Base-by-base conservation (phyloP, 1,140 invertebrate species). In the Drosophila ohnishii region DNA sequence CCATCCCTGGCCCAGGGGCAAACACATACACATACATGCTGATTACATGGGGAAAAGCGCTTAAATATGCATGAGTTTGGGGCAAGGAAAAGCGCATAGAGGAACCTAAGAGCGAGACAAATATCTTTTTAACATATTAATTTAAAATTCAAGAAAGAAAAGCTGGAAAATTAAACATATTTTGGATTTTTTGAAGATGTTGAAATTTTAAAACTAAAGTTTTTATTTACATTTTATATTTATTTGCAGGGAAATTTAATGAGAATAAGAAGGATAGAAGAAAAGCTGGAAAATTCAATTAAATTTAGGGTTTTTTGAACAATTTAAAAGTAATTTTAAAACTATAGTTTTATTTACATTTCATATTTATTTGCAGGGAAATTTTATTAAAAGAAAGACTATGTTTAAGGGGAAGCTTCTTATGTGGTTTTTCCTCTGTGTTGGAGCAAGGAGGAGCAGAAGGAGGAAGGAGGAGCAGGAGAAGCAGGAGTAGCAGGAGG, bases 21-120 rank as follows among this genome's bases (percentile, higher is more conserved):
- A 22, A 59, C 47, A n/a, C 45, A 28, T 6, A 25, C 6, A 14
- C 13, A 3, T n/a, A 22, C 44, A 71, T 71, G 69, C 57, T 72
- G 69, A 72, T 72, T 59, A 71, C 66, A 71, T 35, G 44, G 37
- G n/a, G n/a, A 30, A 71, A 70, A 30, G 28, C 35, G 67, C 66
- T 72, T 72, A 72, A 72, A 71, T 71, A 72, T 72, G 69, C 69
- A 72, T 72, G 66, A 72, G 69, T 9, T 28, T 28, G 5, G 13
- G 37, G 28, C 39, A 0, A 8, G 6, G 55, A 40, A 40, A 62
- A 65, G 62, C 42, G 69, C 67, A 70, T 70, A 39, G 66, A 47
- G 45, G 19, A 56, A 9, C 13, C 64, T 25, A 16, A 16, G 16
- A 34, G 8, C 0, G 19, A 10, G 37, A 37, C 11, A 53, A 53